Percentiles rank a stretch among this genome's conserved stretches.
Conservation (phyloP, 2,888 invertebrate species). For the Coelogynopora nodosa region DNA sequence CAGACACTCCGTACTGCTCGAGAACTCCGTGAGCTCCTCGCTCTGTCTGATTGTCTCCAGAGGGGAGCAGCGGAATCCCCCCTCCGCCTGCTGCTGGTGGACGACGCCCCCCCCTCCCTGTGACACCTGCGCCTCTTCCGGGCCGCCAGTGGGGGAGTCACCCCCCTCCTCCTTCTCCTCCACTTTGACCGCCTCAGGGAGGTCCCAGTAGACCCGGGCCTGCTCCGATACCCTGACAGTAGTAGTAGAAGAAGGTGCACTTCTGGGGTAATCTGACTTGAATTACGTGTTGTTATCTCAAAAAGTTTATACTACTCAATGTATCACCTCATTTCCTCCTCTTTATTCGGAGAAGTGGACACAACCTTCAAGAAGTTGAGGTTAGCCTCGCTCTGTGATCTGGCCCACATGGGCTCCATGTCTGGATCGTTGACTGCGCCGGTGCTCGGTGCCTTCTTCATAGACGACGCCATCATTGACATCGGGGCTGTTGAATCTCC, state of each 20-base stretch:
- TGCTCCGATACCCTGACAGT: slow-evolving; percentile 13
- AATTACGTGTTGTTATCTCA: neutral
- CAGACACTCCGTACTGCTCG: slow-evolving; percentile 9
- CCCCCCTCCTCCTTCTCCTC: neutral
- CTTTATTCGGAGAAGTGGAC: neutral
- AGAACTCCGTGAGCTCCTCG: slow-evolving; percentile 21
- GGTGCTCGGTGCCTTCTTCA: slow-evolving; percentile 11
- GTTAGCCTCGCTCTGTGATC: slow-evolving; percentile 21
- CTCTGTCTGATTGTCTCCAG: neutral
- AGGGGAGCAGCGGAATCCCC: neutral
- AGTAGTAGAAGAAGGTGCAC: too few species aligned
- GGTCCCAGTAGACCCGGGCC: slow-evolving; percentile 31
- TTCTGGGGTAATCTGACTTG: neutral
- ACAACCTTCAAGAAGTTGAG: neutral
- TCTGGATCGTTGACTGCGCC: neutral
- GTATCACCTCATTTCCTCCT: neutral
- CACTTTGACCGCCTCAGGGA: neutral
- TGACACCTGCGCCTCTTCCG: neutral
- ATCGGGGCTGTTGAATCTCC: neutral
- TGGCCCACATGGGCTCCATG: neutral
- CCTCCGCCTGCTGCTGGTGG: neutral
- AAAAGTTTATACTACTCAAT: neutral
- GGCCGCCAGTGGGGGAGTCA: neutral
- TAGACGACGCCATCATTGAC: neutral
- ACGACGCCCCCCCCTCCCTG: neutral